Conservation (phyloP, 2,888 invertebrate species). For the Pilophorus perplexus region DNA sequence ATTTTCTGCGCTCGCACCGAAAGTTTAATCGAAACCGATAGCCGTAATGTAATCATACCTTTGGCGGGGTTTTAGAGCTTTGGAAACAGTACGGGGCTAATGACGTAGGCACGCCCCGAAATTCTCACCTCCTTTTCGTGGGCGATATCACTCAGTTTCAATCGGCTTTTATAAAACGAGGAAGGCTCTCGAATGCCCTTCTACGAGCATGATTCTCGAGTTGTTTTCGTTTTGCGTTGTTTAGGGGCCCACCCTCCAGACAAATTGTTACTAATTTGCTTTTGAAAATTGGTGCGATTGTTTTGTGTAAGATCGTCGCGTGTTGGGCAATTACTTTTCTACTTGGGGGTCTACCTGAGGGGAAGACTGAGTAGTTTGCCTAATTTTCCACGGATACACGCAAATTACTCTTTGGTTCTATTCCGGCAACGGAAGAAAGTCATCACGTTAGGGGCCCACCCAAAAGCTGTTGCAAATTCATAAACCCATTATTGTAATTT, state of each 20-base stretch:
- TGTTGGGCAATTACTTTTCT: slow-evolving; percentile 32
- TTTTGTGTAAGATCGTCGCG: slow-evolving; percentile 25
- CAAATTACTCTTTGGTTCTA: slow-evolving; percentile 25
- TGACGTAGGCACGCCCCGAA: slow-evolving; percentile 34
- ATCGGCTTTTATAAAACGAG: slow-evolving; percentile 26
- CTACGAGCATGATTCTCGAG: no score
- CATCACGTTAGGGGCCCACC: slow-evolving; percentile 21
- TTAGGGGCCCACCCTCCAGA: not conserved
- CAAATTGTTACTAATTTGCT: slow-evolving; percentile 34
- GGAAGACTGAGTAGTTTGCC: not conserved
- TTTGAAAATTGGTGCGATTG: slow-evolving; percentile 27
- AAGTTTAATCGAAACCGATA: slow-evolving; percentile 37
- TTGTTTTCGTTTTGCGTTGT: slow-evolving; percentile 14
- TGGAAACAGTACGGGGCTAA: no score
- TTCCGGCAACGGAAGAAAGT: slow-evolving; percentile 15
- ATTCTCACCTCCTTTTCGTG: slow-evolving; percentile 39
- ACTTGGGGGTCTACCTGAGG: not conserved
- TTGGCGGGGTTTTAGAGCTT: slow-evolving; percentile 10
- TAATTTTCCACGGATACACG: slow-evolving; percentile 29
- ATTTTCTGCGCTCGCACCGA: slow-evolving; percentile 27
- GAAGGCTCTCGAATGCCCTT: no score
- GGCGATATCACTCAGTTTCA: slow-evolving; percentile 27
- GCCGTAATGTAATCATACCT: slow-evolving; percentile 36
- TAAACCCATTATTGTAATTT: slow-evolving; percentile 24
- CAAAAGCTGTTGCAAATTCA: slow-evolving; percentile 17